A percentile compares a stretch with the other conserved stretches of the same genome.
These are phyloP conservation scores for Peribatodes rhomboidaria DNA, from an alignment of 2,888 invertebrate genomes.

Conservation along the genomic window DNA sequence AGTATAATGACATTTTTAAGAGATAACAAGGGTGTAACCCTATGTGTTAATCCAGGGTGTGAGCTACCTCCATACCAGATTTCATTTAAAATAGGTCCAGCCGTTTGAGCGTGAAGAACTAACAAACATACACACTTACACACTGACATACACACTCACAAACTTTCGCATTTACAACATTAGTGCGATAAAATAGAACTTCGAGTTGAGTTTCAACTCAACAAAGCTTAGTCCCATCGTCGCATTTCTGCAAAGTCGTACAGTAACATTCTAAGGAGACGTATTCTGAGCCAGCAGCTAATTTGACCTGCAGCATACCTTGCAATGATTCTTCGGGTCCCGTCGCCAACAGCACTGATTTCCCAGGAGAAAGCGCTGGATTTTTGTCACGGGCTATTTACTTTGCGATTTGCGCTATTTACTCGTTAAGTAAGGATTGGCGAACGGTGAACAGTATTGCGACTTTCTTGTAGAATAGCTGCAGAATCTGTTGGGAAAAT, in stretches of 20 bases:
- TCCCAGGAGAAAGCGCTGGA: conserved; percentile 59
- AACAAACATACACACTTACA: too few relatives aligned
- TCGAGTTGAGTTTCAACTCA: too few relatives aligned
- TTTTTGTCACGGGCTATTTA: conserved; percentile 68
- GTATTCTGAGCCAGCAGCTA: conserved; percentile 26
- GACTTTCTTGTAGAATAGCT: not conserved
- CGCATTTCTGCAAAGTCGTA: not conserved
- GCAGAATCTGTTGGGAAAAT: not conserved
- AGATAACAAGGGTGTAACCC: too few relatives aligned
- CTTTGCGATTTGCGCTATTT: conserved; percentile 49
- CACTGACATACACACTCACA: too few relatives aligned
- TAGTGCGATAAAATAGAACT: not conserved
- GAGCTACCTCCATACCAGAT: too few relatives aligned
- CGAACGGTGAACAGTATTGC: conserved; percentile 6
- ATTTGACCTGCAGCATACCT: conserved; percentile 43
- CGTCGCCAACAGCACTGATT: conserved; percentile 56
- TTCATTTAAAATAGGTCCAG: too few relatives aligned
- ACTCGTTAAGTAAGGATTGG: conserved; percentile 26
- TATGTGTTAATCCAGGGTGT: too few relatives aligned
- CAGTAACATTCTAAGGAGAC: conserved; percentile 14
- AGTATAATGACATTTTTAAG: too few relatives aligned
- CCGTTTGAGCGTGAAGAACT: too few relatives aligned
- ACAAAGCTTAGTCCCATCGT: conserved; percentile 5
- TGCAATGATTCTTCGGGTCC: conserved; percentile 51
- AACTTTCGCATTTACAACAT: too few relatives aligned